Evolutionary conservation across 2,888 invertebrate species (phyloP).

Genomic region (Therioaphis trifolii): DNA sequence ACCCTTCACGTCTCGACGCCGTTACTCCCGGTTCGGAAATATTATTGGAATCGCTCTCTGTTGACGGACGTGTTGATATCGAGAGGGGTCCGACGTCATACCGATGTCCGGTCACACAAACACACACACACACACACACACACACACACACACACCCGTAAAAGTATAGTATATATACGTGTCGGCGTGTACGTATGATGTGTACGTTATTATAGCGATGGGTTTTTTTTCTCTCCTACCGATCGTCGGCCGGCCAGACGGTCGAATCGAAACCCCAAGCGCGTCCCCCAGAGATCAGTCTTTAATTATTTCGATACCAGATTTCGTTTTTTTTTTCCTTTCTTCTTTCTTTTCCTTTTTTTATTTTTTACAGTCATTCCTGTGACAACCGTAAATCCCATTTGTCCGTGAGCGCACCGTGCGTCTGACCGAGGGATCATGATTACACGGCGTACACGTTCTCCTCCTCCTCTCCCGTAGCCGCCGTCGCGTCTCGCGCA

Average conservation of each 20-base stretch:
- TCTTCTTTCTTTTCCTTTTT: too few species aligned
- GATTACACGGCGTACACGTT: constrained; percentile 13
- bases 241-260: background rate
- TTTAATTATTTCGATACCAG: constrained; percentile 8
- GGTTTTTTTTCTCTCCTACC: background rate
- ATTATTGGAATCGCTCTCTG: background rate
- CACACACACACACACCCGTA: too few species aligned
- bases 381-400: constrained; percentile 31
- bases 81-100: background rate
- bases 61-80: constrained; percentile 11
- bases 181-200: background rate
- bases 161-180: background rate
- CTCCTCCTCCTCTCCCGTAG: too few species aligned
- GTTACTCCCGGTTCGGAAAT: background rate
- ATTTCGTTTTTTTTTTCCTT: background rate
- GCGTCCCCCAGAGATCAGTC: constrained; percentile 9
- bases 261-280: background rate
- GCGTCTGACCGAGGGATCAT: constrained; percentile 19
- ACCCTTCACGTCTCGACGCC: background rate
- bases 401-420: constrained; percentile 10
- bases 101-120: background rate
- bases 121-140: background rate
- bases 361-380: background rate
- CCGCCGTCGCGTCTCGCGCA: too few species aligned
- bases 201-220: background rate